These are phyloP conservation scores for Passer domesticus DNA, from an alignment of 2,113 vertebrate genomes.

Conservation along the genomic window DNA sequence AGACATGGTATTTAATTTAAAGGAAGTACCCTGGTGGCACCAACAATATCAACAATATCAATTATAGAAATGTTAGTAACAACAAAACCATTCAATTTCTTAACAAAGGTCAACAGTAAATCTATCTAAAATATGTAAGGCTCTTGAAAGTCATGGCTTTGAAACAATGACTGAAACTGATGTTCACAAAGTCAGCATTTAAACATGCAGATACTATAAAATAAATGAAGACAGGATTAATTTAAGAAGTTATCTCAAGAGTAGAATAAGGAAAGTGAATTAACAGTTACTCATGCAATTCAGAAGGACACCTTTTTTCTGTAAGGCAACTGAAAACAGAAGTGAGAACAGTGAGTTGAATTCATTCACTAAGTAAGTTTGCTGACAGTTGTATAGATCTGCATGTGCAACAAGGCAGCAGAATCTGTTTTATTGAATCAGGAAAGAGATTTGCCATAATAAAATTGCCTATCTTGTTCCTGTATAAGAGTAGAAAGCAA, in stretches of 20 bases:
- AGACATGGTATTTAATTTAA: conserved; percentile 47
- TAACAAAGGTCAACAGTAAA: conserved; percentile 77
- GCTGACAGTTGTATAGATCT: neutral
- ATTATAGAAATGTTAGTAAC: conserved; percentile 72
- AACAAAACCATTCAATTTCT: conserved; percentile 75
- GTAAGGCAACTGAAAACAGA: neutral
- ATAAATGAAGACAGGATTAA: conserved; percentile 70
- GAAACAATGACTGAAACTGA: conserved; percentile 72
- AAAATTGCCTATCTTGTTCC: neutral
- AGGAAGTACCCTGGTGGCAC: conserved; percentile 36
- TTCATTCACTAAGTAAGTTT: neutral
- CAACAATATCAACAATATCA: conserved; percentile 68
- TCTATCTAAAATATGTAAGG: conserved; percentile 71
- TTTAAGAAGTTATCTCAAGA: conserved; percentile 63
- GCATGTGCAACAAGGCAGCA: neutral
- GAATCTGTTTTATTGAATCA: neutral
- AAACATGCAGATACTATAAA: conserved; percentile 69
- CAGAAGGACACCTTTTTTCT: neutral
- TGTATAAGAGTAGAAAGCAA: neutral
- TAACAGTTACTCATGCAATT: neutral
- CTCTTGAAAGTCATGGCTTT: conserved; percentile 75
- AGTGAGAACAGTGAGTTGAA: neutral
- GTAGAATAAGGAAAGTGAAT: conserved; percentile 18
- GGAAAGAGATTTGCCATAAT: neutral
- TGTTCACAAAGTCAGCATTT: conserved; percentile 77